Evolutionary conservation across 2,797 vertebrate species (phyloP), one percentile per base, ranked within the genome.

Genomic region (Melanitta fusca): DNA sequence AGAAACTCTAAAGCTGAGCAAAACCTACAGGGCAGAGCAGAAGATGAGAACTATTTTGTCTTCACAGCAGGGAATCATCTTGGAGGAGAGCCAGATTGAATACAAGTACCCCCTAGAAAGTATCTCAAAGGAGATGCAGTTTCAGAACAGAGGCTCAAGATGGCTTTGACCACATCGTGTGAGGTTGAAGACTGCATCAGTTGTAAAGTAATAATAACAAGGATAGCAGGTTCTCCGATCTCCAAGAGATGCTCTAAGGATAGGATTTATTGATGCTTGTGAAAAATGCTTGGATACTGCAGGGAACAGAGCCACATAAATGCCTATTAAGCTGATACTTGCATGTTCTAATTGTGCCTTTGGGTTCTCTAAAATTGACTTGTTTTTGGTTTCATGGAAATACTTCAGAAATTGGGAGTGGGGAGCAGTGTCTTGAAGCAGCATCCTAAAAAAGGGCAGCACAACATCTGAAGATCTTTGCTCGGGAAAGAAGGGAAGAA

Each of bases 351-450:
- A 89, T 60, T 80, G 93, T 95, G 94, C 96, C 96, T 97, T 96
- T 93, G 43, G 66, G 84, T 93, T 92, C 93, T 96, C 94, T 95
- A 88, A 95, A 93, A 93, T 61, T 91, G 91, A 94, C 93, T 95
- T 95, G 85, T 2, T 95, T 95, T 93, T 80, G 95, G 92, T 96
- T 96, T 96, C 87, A 54, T 19, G 19, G 71, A 73, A 97, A 87
- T 36, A 83, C 8, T 51, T 94, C n/a, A 14, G 79, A 70, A 94
- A 90, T 8, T 28, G 17, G 47, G 21, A 77, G 24, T 1, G 3
- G 21, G 36, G n/a, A 81, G 12, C 39, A 65, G 34, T 22, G 30
- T 70, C 78, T 70, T 57, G 78, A 82, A 92, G 45, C 49, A 88
- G 64, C 47, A 82, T 49, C 32, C 66, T 81, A 22, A 79, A 75